Conservation (phyloP, 1,140 invertebrate species). For the Drosophila nebulosa region DNA sequence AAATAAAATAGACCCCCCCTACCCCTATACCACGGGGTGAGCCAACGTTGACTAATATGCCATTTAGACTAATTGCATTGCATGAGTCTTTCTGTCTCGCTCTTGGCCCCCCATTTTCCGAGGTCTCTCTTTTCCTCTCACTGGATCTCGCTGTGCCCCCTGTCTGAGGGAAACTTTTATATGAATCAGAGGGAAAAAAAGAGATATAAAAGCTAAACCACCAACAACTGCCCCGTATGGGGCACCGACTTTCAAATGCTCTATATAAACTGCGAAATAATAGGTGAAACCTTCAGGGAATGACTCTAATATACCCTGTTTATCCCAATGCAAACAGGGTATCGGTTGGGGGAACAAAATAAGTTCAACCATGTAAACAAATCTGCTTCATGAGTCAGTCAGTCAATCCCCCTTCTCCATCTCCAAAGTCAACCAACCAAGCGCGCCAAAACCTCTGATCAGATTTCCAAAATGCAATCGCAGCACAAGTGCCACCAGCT, state of each 20-base stretch:
- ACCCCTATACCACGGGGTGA: background rate
- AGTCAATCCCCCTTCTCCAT: background rate
- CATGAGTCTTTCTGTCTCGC: background rate
- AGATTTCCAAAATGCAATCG: constrained; percentile 7
- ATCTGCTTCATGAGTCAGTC: constrained; percentile 2
- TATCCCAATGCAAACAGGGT: no score
- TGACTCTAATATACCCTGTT: background rate
- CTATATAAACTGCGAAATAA: background rate
- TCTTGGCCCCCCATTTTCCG: background rate
- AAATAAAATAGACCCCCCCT: background rate
- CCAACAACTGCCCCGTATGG: background rate
- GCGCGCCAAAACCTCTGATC: constrained; percentile 8
- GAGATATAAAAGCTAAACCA: background rate
- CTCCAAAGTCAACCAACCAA: background rate
- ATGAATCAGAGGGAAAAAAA: background rate
- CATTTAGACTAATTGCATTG: constrained; percentile 14
- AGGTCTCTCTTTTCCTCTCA: background rate
- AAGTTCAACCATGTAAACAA: constrained; percentile 8
- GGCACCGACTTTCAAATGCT: background rate
- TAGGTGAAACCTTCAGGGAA: no score
- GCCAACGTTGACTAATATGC: constrained; percentile 12
- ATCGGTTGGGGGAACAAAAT: background rate
- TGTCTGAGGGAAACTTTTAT: background rate
- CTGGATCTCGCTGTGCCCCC: background rate
- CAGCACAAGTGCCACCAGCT: constrained; percentile 8